phyloP scores from a whole-genome alignment of 2,797 vertebrate genomes.

The Otus scops region DNA sequence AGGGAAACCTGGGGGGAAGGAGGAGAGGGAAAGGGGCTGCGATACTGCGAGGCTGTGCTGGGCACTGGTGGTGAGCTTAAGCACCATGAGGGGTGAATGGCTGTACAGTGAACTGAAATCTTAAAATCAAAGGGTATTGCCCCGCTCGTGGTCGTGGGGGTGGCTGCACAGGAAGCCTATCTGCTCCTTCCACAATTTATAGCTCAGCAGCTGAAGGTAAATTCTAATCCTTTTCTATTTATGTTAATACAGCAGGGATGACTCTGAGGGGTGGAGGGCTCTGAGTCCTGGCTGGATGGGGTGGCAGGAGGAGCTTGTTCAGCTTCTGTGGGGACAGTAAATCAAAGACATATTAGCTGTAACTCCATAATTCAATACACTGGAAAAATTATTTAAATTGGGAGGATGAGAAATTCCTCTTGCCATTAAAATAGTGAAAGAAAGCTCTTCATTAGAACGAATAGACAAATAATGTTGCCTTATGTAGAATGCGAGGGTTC shows the following conservation, averaged over 20 bases:
- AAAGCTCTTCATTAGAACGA: neutral
- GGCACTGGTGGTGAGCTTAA: neutral
- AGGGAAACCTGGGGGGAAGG: neutral
- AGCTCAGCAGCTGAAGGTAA: neutral
- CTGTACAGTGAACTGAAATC: neutral
- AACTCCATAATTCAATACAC: neutral
- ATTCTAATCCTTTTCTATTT: neutral
- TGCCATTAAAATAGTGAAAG: neutral
- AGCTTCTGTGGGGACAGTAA: neutral
- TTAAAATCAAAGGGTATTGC: neutral
- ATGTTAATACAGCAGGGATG: neutral
- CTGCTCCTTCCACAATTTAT: neutral
- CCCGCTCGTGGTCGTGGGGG: fast-evolving
- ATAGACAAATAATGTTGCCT: neutral
- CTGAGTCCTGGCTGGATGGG: neutral
- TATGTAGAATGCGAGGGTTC: neutral
- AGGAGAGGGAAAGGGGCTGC: neutral
- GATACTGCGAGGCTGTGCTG: neutral
- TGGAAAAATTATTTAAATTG: neutral
- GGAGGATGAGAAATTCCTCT: neutral
- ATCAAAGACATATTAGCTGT: neutral
- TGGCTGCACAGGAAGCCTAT: neutral
- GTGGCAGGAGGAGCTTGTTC: neutral
- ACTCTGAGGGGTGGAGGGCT: neutral
- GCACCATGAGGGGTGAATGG: neutral